Base-by-base conservation (phyloP, 2,888 invertebrate genomes). In the Notocelia uddmanniana region DNA sequence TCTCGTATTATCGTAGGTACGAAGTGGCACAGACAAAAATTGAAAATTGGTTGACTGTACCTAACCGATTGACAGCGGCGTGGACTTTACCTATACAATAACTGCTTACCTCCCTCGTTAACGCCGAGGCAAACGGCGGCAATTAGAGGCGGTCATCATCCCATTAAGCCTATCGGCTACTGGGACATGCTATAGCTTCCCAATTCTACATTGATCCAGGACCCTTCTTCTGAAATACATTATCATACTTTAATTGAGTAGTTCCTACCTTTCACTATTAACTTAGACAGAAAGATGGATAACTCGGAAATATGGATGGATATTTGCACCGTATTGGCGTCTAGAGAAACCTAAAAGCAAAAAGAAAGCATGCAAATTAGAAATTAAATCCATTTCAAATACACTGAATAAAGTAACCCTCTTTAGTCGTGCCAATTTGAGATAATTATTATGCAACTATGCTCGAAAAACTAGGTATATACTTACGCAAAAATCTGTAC, bases 161-260 rank as follows among this genome's bases (percentile, higher is more conserved):
- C 63, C 54, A 69, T 63, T 55, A 63, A 55, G 48, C 34, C 50
- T 58, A 58, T 68, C 68, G 68, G 58, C 19, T n/a, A 34, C 23
- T 21, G 68, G 58, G 23, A 55, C n/a, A 26, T 55, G 34, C 45
- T 19, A 45, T 68, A 58, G 31, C 57, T 67, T 26, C 45, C 67
- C 37, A 67, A 57, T 66, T 57, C 57, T 15, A 26, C 57, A 63
- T 55, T 55, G 55, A 55, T n/a, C 55, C 55, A 26, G 26, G 26
- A 55, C 26, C 55, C 55, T n/a, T n/a, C 3, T 26, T 26, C 9
- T 26, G 15, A 55, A 23, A 55, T 55, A 15, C 6, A n/a, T 15
- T 26, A 23, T 55, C 26, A 55, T 55, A 41, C 41, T 41, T 15
- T 15, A 6, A 41, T 41, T 41, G 41, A 3, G 41, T 41, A 41